These are phyloP conservation scores for Synergus umbraculus DNA, from an alignment of 2,888 invertebrate genomes.

Conservation along the genomic window DNA sequence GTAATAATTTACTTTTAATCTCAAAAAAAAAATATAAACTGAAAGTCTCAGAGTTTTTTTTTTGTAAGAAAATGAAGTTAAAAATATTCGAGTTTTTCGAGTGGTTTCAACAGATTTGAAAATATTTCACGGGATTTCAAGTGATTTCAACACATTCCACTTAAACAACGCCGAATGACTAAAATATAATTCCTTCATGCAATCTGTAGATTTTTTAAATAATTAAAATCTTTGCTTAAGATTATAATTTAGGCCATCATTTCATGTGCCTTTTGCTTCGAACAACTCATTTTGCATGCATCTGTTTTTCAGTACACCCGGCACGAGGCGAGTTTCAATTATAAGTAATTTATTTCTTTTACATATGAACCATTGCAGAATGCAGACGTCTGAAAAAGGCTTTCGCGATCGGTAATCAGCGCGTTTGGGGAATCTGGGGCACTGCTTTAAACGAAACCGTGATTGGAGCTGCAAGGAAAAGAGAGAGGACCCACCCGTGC, in stretches of 20 bases:
- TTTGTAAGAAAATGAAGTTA: no score
- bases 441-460: conserved; percentile 65
- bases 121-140: no score
- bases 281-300: conserved; percentile 36
- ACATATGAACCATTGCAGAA: not conserved
- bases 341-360: conserved; percentile 46
- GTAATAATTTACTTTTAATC: no score
- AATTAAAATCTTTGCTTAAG: not conserved
- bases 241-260: not conserved
- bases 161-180: no score
- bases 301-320: conserved; percentile 40
- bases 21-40: no score
- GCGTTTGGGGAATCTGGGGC: conserved; percentile 52
- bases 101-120: no score
- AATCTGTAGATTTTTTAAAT: not conserved
- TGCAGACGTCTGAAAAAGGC: conserved; percentile 1
- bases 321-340: conserved; percentile 39
- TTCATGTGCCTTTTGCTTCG: not conserved
- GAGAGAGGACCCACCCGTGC: conserved; percentile 54
- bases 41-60: no score
- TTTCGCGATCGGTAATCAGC: conserved; percentile 35
- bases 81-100: no score
- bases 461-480: conserved; percentile 64
- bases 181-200: not conserved
- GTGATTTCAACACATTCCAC: no score